These are phyloP conservation scores for Teleogryllus occipitalis DNA, from an alignment of 1,140 invertebrate species.

Conservation along the genomic window DNA sequence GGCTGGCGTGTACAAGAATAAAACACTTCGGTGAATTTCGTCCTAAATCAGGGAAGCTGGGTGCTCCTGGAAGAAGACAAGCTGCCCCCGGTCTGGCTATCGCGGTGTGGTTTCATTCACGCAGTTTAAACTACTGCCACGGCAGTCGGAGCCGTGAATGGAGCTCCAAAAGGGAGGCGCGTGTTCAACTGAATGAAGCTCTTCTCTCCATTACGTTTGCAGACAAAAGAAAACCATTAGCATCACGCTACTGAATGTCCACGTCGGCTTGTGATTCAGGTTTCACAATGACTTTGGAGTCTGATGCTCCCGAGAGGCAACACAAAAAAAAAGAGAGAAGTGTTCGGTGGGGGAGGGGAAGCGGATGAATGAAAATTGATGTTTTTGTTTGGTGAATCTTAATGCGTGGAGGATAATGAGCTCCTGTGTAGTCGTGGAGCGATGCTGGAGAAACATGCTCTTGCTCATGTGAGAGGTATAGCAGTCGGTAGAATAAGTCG, in stretches of 20 bases:
- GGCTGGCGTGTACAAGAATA: neutral
- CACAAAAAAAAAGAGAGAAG: neutral
- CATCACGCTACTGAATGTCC: neutral
- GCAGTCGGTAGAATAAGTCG: no score
- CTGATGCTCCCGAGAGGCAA: neutral
- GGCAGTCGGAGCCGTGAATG: neutral
- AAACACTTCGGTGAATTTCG: neutral
- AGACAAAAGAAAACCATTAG: constrained; percentile 5
- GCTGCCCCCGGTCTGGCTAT: neutral
- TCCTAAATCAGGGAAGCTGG: neutral
- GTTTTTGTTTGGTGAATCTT: constrained; percentile 1
- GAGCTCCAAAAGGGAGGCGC: neutral
- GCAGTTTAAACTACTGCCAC: neutral
- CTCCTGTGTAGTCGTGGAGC: neutral
- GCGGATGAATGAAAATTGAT: neutral
- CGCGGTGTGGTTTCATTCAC: neutral
- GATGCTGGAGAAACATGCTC: no score
- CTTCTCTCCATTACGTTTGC: neutral
- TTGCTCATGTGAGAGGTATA: no score
- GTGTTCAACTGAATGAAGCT: neutral
- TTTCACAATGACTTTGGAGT: neutral
- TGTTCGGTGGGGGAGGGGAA: neutral
- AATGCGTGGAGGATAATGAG: neutral
- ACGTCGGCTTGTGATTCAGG: neutral
- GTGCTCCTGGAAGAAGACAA: neutral